These are phyloP conservation scores for Puntigrus tetrazona DNA, from an alignment of 2,113 vertebrate genomes.

Conservation along the genomic window DNA sequence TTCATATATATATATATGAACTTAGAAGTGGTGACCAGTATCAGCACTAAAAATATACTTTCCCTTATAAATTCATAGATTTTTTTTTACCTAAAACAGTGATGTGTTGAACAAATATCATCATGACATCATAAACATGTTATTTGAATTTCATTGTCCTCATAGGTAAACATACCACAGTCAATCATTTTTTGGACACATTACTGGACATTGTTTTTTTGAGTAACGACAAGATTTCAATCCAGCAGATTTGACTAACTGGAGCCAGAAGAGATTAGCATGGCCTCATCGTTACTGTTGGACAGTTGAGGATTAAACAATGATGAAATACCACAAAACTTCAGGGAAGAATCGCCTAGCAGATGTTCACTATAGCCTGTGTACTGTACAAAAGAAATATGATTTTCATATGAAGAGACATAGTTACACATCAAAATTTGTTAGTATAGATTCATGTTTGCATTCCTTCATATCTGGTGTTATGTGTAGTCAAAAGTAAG, in stretches of 20 bases:
- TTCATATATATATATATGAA: too few relatives aligned
- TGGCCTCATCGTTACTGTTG: conserved; percentile 50
- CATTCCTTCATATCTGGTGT: background rate
- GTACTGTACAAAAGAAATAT: background rate
- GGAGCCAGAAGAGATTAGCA: conserved; percentile 29
- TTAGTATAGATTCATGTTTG: background rate
- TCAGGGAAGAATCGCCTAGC: background rate
- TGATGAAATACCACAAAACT: conserved; percentile 54
- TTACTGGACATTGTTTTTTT: background rate
- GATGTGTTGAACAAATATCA: background rate
- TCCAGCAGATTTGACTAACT: background rate
- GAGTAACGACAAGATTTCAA: conserved; percentile 14
- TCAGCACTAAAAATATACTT: background rate
- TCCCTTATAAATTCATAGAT: background rate
- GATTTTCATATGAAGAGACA: background rate
- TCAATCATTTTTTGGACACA: background rate
- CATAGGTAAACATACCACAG: background rate
- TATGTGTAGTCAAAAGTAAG: background rate
- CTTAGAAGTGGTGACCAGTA: background rate
- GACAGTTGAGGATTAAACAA: conserved; percentile 59
- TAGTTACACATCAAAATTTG: background rate
- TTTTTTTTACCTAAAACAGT: background rate
- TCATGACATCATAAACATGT: background rate
- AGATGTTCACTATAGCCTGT: conserved; percentile 4
- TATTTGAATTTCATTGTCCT: background rate